Conservation (phyloP, 2,888 invertebrate species). For the Brachynemurus nebulosus region DNA sequence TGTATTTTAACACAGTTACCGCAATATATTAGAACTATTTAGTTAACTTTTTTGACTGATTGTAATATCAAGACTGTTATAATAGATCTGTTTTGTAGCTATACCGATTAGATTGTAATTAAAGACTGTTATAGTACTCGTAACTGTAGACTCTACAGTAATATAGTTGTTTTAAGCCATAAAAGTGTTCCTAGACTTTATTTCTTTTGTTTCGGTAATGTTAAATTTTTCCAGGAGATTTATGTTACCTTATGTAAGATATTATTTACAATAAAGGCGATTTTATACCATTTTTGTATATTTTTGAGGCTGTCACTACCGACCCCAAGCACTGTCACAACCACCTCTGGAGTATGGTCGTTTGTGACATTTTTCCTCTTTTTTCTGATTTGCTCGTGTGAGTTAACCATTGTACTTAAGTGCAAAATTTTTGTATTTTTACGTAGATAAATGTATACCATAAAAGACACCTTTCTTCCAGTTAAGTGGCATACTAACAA, state of each 20-base stretch:
- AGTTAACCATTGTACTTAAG: slow-evolving; percentile 8
- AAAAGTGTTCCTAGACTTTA: too few relatives aligned
- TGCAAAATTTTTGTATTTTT: slow-evolving; percentile 7
- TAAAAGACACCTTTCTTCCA: slow-evolving; percentile 10
- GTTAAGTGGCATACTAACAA: slow-evolving; percentile 8
- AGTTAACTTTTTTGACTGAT: too few relatives aligned
- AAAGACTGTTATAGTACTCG: too few relatives aligned
- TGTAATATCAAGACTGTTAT: too few relatives aligned
- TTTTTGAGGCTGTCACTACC: too few relatives aligned
- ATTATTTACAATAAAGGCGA: slow-evolving; percentile 9
- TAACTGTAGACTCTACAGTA: too few relatives aligned
- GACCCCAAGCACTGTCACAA: slow-evolving; percentile 16
- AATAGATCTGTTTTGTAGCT: too few relatives aligned
- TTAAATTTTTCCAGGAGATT: slow-evolving; percentile 8
- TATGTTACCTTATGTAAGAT: slow-evolving; percentile 5
- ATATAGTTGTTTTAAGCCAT: too few relatives aligned
- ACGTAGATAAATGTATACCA: slow-evolving; percentile 8
- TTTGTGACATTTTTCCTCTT: too few relatives aligned
- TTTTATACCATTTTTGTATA: slow-evolving; percentile 11
- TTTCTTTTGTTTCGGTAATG: slow-evolving; percentile 1
- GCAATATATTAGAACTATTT: too few relatives aligned
- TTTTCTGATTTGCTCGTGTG: slow-evolving; percentile 12
- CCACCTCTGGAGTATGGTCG: slow-evolving; percentile 14
- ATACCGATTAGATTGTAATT: too few relatives aligned
- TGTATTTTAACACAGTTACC: too few relatives aligned